A percentile compares a stretch with the other conserved stretches of the same genome.
Evolutionary conservation across 1,140 invertebrate genomes (phyloP).

Genomic region (Lepidostoma basale): DNA sequence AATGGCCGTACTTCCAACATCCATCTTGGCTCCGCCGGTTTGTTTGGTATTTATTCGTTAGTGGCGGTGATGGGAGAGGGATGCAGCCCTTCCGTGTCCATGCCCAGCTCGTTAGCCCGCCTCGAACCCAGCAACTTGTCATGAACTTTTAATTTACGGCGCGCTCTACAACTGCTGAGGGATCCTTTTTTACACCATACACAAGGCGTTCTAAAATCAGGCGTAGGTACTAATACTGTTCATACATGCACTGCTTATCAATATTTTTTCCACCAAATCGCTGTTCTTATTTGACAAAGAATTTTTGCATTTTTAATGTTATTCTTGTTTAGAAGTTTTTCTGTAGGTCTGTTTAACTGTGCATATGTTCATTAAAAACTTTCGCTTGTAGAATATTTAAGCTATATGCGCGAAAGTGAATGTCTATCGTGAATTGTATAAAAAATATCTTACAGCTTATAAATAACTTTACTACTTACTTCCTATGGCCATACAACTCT

Average conservation of each 20-base stretch:
- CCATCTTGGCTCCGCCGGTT: background rate
- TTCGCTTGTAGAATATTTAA: no score
- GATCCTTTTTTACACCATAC: no score
- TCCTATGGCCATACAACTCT: no score
- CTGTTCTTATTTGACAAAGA: background rate
- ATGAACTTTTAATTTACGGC: conserved; percentile 12
- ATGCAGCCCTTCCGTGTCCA: conserved; percentile 6
- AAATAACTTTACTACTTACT: no score
- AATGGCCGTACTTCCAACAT: background rate
- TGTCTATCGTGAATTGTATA: no score
- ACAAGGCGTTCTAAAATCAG: no score
- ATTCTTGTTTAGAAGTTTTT: background rate
- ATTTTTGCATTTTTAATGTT: background rate
- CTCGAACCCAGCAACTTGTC: conserved; percentile 7
- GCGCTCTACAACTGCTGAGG: background rate
- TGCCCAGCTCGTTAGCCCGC: conserved; percentile 9
- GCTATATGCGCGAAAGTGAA: no score
- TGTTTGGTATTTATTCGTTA: background rate
- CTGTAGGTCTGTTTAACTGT: no score
- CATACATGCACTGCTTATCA: background rate
- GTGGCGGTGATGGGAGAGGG: background rate
- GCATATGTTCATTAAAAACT: no score
- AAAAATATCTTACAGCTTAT: no score
- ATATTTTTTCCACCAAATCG: background rate
- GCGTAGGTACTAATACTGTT: no score